These are phyloP conservation scores for Apamea epomidion DNA, from an alignment of 2,888 invertebrate genomes.

Conservation along the genomic window DNA sequence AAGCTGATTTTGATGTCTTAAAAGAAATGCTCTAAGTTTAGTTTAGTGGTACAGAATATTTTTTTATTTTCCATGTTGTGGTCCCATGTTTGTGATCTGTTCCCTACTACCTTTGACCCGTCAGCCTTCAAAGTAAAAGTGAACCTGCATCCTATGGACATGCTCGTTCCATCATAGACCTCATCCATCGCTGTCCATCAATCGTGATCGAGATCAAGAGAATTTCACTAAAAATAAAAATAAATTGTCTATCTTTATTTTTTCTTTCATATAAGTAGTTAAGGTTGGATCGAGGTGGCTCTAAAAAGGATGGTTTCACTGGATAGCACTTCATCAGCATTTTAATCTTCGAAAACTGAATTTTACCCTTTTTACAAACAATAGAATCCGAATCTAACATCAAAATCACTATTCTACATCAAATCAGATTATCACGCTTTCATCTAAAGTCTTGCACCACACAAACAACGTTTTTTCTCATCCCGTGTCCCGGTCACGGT, in stretches of 20 bases:
- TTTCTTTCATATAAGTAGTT: background rate
- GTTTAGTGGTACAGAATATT: background rate
- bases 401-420: constrained; percentile 4
- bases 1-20: background rate
- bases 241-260: background rate
- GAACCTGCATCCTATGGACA: too few relatives aligned
- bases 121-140: background rate
- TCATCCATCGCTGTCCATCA: background rate
- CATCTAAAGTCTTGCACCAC: constrained; percentile 45
- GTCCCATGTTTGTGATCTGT: too few relatives aligned
- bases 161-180: background rate
- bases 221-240: background rate
- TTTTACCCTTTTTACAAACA: background rate
- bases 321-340: background rate
- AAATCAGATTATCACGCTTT: constrained; percentile 23
- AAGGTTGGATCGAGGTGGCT: background rate
- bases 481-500: constrained; percentile 67
- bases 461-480: constrained; percentile 50
- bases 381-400: too few relatives aligned
- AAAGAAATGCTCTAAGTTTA: too few relatives aligned
- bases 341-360: background rate
- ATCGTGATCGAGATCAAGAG: background rate
- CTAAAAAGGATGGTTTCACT: background rate
- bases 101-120: too few relatives aligned
- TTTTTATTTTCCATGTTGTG: too few relatives aligned